Base-by-base conservation (phyloP, 2,113 vertebrate species). In the Platichthys flesus region DNA sequence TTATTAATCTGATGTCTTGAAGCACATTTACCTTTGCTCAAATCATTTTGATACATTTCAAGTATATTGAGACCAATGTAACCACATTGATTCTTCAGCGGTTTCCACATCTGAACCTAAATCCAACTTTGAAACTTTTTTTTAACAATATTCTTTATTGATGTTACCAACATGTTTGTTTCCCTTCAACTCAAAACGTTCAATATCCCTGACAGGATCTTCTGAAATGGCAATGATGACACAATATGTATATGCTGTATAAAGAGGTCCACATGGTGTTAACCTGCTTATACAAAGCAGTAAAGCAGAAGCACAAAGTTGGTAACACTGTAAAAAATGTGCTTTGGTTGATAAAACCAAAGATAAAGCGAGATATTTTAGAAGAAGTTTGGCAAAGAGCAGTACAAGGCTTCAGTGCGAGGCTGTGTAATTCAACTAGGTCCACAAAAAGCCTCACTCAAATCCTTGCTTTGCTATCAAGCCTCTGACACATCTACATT, bases 341-440 rank as follows among this genome's bases (percentile, higher is more conserved):
- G 63, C 47, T 6, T 58, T 49, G 45, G 23, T 42, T 21, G 13
- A 60, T 31, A 18, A 52, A 71, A 65, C 60, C 24, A 69, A 68
- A 54, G 20, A 10, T 9, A 8, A 20, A 54, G 51, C 9, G 59
- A 72, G 40, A 42, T 15, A 1, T 62, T 59, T 15, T n/a, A 58
- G 54, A 9, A 74, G 67, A 24, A 23, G 60, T 78, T 84, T 85
- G 81, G 85, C 86, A 89, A 83, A 74, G 59, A 62, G 13, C 40
- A 61, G 18, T 70, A 59, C 79, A 92, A 87, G 89, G 78, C 75
- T 73, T 72, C 67, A 66, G 79, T 72, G 67, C 76, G 80, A 89
- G 83, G 83, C 79, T 35, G 49, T 31, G 57, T 70, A 82, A 81
- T 77, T 70, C 63, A 49, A 45, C 66, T n/a, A 56, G 23, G 45